These are phyloP conservation scores for Syrphus vitripennis DNA, from an alignment of 2,888 invertebrate genomes.

Conservation along the genomic window DNA sequence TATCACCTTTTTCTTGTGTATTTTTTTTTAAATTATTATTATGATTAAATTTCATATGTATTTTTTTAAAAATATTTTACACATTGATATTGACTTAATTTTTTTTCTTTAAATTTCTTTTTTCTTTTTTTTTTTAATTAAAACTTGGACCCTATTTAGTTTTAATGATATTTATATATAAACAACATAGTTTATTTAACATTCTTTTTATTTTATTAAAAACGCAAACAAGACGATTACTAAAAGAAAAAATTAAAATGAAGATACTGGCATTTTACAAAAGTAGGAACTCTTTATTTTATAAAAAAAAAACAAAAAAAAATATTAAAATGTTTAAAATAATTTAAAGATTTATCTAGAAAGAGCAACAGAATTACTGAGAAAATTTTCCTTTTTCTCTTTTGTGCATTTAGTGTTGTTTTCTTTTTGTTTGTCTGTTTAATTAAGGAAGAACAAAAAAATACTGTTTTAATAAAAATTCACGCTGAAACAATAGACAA, in stretches of 20 bases:
- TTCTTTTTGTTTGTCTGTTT: not conserved
- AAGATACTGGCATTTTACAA: constrained; percentile 51
- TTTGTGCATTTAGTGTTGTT: not conserved
- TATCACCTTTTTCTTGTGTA: constrained; percentile 70
- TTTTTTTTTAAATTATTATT: constrained; percentile 47
- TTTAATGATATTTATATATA: constrained; percentile 66
- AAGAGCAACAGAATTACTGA: not conserved
- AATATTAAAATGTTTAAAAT: not conserved
- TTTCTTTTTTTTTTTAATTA: constrained; percentile 56
- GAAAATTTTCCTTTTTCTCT: constrained; percentile 45
- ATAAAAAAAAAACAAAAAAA: constrained; percentile 19
- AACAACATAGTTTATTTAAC: constrained; percentile 6
- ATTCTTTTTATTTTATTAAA: constrained; percentile 14
- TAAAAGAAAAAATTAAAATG: not conserved
- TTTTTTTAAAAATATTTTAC: constrained; percentile 30
- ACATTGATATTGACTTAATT: constrained; percentile 58
- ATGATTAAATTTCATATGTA: constrained; percentile 26
- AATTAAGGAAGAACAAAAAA: constrained; percentile 6
- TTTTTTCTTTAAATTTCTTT: not conserved
- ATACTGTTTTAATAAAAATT: constrained; percentile 25
- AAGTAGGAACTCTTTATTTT: constrained; percentile 65
- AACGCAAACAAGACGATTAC: constrained; percentile 24
- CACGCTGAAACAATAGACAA: constrained; percentile 26
- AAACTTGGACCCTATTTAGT: constrained; percentile 70
- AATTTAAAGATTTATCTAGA: constrained; percentile 15